Evolutionary conservation across 2,888 invertebrate genomes (phyloP), one percentile per base, ranked within the genome.

Genomic region (Melipona beecheii): DNA sequence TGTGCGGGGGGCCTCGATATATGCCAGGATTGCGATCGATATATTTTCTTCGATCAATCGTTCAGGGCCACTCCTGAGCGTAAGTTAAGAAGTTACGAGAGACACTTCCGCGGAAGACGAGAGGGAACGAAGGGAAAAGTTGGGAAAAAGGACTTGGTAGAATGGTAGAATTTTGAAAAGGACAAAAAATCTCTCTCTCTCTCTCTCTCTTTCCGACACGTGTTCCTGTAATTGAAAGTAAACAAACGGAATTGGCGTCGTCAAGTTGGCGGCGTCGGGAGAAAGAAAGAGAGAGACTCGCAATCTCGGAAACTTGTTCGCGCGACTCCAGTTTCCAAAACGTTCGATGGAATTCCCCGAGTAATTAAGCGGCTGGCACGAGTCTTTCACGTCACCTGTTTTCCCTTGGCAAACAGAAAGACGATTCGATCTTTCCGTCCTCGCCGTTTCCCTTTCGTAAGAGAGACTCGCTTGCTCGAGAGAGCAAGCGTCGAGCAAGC

Each of bases 351-450:
- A 77, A 88, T 81, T 83, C 78, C 52, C 70, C 60, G 76, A 72
- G 85, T 86, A 87, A 87, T 88, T 88, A 87, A 86, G 73, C 78
- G 75, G 70, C 74, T 65, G 68, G 56, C 66, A 36, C n/a, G 52
- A 64, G 68, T 64, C 69, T 78, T 76, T 50, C 73, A 27, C 19
- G 43, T 65, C 81, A 76, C 78, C 76, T 79, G 74, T 75, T 72
- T 75, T 70, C 78, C 52, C 69, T 82, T 50, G 84, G 69, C 76
- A 73, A 80, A 62, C 56, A 31, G 49, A 52, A 15, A 58, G 19
- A 49, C 27, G 27, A 21, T 24, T 27, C 49, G 27, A 19, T 15
- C 49, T 19, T 49, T 50, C 9, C 21, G n/a, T 31, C 27, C 31
- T 31, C 31, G 13, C 9, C 17, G n/a, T 21, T 24, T 31, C 31